A percentile compares a stretch with the other conserved stretches of the same genome.
Evolutionary conservation across 92 coral and sea anemone species (phyloP).

Genomic region (Meandrina meandrites): DNA sequence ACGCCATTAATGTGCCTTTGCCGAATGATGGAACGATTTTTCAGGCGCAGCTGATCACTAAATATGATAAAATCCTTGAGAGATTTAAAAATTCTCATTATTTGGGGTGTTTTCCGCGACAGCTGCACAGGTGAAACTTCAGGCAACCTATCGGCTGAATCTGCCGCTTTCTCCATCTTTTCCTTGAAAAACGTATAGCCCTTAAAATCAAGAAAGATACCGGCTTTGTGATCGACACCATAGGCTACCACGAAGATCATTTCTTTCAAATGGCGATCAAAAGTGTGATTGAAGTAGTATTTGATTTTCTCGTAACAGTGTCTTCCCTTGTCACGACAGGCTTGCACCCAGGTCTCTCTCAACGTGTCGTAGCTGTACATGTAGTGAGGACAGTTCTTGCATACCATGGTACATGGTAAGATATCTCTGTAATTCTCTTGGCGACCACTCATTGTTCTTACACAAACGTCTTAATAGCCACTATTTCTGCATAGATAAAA

Average conservation of each 20-base stretch:
- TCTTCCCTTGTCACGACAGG: slow-evolving; percentile 17
- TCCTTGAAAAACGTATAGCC: slow-evolving; percentile 21
- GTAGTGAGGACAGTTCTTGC: slow-evolving; percentile 21
- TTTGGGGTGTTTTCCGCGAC: slow-evolving; percentile 29
- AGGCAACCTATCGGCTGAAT: not conserved
- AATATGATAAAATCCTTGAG: slow-evolving; percentile 19
- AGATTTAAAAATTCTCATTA: slow-evolving; percentile 29
- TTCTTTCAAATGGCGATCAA: slow-evolving; percentile 34
- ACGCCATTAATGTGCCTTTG: slow-evolving; percentile 40
- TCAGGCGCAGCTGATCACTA: slow-evolving; percentile 19
- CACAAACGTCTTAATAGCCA: not conserved
- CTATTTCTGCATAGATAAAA: slow-evolving; percentile 1
- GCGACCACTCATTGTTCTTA: slow-evolving; percentile 8
- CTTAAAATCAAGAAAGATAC: slow-evolving; percentile 33
- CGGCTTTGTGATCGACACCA: slow-evolving; percentile 30
- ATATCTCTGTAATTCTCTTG: not conserved
- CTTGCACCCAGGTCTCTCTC: slow-evolving; percentile 33
- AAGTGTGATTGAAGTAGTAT: slow-evolving; percentile 15
- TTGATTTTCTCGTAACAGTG: slow-evolving; percentile 5
- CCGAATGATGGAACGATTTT: slow-evolving; percentile 29
- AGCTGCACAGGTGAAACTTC: slow-evolving; percentile 20
- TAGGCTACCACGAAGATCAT: slow-evolving; percentile 36
- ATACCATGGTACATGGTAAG: slow-evolving; percentile 14
- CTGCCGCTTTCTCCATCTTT: slow-evolving; percentile 38
- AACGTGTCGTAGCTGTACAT: slow-evolving; percentile 33